Evolutionary conservation across 2,888 invertebrate species (phyloP).

Genomic region (Pollenia angustigena): DNA sequence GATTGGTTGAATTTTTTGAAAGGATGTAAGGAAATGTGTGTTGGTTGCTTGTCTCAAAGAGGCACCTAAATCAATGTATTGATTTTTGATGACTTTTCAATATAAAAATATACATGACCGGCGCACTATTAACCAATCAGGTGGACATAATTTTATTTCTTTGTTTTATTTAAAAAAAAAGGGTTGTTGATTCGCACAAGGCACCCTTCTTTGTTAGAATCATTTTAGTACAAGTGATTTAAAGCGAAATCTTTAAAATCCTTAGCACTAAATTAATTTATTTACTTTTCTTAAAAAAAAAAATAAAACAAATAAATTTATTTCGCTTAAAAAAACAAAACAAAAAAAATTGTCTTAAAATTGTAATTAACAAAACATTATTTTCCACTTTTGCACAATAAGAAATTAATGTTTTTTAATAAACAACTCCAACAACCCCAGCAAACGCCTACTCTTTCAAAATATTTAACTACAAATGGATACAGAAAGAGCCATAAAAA

Average conservation of each 20-base stretch:
- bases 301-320: conserved; percentile 52
- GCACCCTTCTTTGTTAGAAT: conserved; percentile 3
- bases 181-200: conserved; percentile 60
- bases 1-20: conserved; percentile 76
- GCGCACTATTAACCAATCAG: conserved; percentile 63
- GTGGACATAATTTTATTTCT: conserved; percentile 33
- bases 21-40: conserved; percentile 18
- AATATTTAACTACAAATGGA: conserved; percentile 13
- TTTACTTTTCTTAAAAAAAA: conserved; percentile 16
- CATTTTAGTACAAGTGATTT: neutral
- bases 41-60: conserved; percentile 58
- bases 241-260: conserved; percentile 19
- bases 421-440: conserved; percentile 26
- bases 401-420: conserved; percentile 72
- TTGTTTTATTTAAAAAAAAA: neutral
- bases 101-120: conserved; percentile 71
- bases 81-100: conserved; percentile 82
- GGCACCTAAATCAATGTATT: conserved; percentile 82
- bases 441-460: conserved; percentile 19
- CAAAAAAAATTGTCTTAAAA: conserved; percentile 49
- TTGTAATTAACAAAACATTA: conserved; percentile 74
- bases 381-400: conserved; percentile 72
- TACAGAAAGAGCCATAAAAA: conserved; percentile 69
- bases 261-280: conserved; percentile 30
- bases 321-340: conserved; percentile 38